Evolutionary conservation across 1,140 invertebrate genomes (phyloP).

Genomic region (Leucophenga varia): DNA sequence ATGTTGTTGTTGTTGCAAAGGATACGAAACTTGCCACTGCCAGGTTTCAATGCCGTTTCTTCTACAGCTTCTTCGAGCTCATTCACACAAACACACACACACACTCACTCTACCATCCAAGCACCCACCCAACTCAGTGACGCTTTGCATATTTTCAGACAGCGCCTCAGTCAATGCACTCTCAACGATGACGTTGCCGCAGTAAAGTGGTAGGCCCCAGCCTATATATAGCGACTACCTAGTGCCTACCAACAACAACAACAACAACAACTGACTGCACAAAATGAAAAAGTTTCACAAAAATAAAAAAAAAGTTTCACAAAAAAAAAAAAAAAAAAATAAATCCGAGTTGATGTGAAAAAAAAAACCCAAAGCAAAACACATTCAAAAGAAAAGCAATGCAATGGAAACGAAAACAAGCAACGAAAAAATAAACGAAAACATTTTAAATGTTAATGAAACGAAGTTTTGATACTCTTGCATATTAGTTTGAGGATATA

Average conservation of each 20-base stretch:
- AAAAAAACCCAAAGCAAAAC: slow-evolving; percentile 10
- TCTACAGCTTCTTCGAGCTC: too few species aligned
- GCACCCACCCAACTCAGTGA: slow-evolving; percentile 19
- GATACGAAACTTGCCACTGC: too few species aligned
- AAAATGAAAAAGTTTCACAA: slow-evolving; percentile 51
- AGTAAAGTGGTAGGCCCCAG: too few species aligned
- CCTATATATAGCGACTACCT: too few species aligned
- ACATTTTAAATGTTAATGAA: slow-evolving; percentile 8
- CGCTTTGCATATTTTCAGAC: slow-evolving; percentile 27
- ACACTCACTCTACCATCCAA: slow-evolving; percentile 31
- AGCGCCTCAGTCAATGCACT: slow-evolving; percentile 53
- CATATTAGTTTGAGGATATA: slow-evolving; percentile 22
- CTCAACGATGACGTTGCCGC: slow-evolving; percentile 45
- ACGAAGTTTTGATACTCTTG: background rate
- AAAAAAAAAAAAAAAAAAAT: slow-evolving; percentile 20
- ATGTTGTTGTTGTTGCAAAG: too few species aligned
- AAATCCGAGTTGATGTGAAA: background rate
- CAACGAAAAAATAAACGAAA: too few species aligned
- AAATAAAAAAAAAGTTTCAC: slow-evolving; percentile 41
- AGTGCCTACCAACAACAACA: too few species aligned
- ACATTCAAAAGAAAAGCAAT: slow-evolving; percentile 31
- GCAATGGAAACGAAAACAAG: slow-evolving; percentile 19
- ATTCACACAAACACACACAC: background rate
- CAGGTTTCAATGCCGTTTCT: too few species aligned
- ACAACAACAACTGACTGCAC: slow-evolving; percentile 33